A percentile compares a stretch with the other conserved stretches of the same genome.
phyloP scores from a whole-genome alignment of 2,113 vertebrate species.

The Peucedramus taeniatus region DNA sequence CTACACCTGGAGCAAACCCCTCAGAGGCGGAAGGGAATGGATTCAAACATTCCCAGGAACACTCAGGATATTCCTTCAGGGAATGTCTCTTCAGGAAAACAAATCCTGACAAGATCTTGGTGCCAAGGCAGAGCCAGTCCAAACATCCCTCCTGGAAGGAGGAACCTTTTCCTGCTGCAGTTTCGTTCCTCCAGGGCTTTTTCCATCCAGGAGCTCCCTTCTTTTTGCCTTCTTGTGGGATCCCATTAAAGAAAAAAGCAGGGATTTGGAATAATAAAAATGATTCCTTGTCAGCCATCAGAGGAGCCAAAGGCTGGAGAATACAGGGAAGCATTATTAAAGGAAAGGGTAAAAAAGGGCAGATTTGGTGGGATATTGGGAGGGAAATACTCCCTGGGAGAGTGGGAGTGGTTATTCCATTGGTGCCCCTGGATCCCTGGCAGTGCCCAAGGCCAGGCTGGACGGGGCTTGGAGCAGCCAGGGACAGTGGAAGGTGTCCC shows the following conservation, averaged over 20 bases:
- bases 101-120: not conserved
- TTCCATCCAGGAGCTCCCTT: not conserved
- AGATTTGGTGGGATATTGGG: not conserved
- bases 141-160: not conserved
- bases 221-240: not conserved
- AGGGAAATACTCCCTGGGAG: not conserved
- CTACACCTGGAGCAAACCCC: not conserved
- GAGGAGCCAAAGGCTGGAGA: not conserved
- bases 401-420: not conserved
- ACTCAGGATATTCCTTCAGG: not conserved
- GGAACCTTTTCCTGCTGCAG: not conserved
- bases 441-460: not conserved
- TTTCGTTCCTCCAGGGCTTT: not conserved
- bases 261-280: not conserved
- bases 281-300: not conserved
- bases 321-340: not conserved
- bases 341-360: not conserved
- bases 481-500: not conserved
- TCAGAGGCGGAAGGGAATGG: not conserved
- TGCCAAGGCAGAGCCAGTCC: not conserved
- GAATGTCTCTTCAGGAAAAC: not conserved
- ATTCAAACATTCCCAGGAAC: not conserved
- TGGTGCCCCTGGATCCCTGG: not conserved
- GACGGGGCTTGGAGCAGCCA: not conserved
- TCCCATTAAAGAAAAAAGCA: not conserved